phyloP scores from a whole-genome alignment of 2,888 invertebrate genomes.

The Zele albiditarsus region DNA sequence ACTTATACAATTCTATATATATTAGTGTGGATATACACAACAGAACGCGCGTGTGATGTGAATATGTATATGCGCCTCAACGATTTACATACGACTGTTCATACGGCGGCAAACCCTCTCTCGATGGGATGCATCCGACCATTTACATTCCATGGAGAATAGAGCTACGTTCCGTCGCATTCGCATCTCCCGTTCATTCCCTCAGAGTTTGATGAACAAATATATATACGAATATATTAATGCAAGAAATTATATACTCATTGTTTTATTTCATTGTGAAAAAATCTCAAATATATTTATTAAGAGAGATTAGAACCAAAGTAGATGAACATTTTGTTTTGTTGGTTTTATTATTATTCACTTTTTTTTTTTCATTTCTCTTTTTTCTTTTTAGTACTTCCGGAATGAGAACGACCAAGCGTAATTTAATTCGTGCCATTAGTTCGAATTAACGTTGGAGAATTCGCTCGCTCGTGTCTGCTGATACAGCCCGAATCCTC shows the following conservation, averaged over 20 bases:
- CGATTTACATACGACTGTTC: slow-evolving; percentile 32
- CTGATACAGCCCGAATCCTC: slow-evolving; percentile 40
- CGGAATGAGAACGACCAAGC: slow-evolving; percentile 39
- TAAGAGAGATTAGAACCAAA: not conserved
- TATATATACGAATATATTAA: too few species aligned
- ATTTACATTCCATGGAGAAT: slow-evolving; percentile 34
- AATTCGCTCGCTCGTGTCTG: slow-evolving; percentile 31
- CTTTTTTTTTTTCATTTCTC: not conserved
- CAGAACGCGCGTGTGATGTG: slow-evolving; percentile 30
- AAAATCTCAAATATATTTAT: not conserved
- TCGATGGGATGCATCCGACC: slow-evolving; percentile 31
- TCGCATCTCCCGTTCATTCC: not conserved
- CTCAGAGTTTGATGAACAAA: slow-evolving; percentile 23
- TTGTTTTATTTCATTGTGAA: too few species aligned
- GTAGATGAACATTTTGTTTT: not conserved
- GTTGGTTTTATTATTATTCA: not conserved
- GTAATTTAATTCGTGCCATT: slow-evolving; percentile 65
- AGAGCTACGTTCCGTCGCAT: slow-evolving; percentile 6
- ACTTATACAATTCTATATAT: slow-evolving; percentile 6
- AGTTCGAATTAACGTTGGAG: slow-evolving; percentile 44
- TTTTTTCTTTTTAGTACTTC: not conserved
- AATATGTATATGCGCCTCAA: slow-evolving; percentile 31
- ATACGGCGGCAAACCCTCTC: slow-evolving; percentile 29
- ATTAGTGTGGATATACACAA: slow-evolving; percentile 5
- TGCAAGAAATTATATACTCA: too few species aligned